phyloP scores from a whole-genome alignment of 2,888 invertebrate genomes.

The Nemotelus pantherinus region DNA sequence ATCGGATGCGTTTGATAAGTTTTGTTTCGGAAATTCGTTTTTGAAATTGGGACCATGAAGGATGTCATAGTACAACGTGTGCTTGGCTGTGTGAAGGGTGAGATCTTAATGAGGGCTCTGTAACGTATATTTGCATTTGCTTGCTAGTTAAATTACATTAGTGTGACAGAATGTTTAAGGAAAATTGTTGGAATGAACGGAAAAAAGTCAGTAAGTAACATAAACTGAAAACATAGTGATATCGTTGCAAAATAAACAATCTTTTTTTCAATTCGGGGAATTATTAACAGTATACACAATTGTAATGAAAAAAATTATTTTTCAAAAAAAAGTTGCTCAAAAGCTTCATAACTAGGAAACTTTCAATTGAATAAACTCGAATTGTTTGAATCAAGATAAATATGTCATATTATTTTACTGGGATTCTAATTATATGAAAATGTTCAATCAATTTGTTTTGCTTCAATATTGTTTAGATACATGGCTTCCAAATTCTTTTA shows the following conservation, averaged over 20 bases:
- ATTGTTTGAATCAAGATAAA: background rate
- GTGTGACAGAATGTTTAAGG: constrained; percentile 46
- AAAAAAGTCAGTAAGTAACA: constrained; percentile 35
- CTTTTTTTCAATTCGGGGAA: constrained; percentile 37
- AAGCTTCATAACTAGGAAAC: constrained; percentile 36
- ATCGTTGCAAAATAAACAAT: constrained; percentile 44
- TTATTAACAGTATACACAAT: constrained; percentile 48
- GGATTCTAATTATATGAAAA: constrained; percentile 26
- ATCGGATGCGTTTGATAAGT: constrained; percentile 11
- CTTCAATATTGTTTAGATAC: constrained; percentile 3
- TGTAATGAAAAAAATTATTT: constrained; percentile 41
- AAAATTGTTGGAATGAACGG: constrained; percentile 39
- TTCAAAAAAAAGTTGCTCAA: constrained; percentile 33
- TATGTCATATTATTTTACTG: background rate
- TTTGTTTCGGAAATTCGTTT: constrained; percentile 49
- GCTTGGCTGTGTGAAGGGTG: no score
- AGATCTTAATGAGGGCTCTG: constrained; percentile 1
- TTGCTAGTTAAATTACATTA: constrained; percentile 32
- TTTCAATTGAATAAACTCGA: constrained; percentile 21
- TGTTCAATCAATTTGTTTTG: constrained; percentile 23
- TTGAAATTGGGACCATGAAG: no score
- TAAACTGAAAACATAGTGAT: constrained; percentile 24
- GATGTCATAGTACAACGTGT: no score
- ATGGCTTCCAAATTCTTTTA: constrained; percentile 13
- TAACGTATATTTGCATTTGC: constrained; percentile 50